A percentile compares a stretch with the other conserved stretches of the same genome.
Evolutionary conservation across 1,140 invertebrate species (phyloP).

Genomic region (Leguminivora glycinivorella): DNA sequence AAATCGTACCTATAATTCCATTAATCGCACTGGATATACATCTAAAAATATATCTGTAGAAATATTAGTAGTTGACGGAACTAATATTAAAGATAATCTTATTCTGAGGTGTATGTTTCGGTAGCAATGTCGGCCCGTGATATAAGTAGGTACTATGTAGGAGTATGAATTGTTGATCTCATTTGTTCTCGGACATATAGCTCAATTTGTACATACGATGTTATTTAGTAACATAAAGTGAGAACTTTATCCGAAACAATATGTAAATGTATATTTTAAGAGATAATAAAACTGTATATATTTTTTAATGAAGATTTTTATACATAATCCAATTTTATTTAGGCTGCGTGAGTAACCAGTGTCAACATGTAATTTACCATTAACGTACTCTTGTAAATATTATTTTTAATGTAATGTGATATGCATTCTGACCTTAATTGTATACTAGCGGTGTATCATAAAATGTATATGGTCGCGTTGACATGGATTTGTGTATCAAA

Average conservation of each 20-base stretch:
- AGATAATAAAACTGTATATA: slow-evolving; percentile 69
- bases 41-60: background rate
- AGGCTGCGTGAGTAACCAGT: slow-evolving; percentile 66
- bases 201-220: slow-evolving; percentile 69
- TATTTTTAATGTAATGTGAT: slow-evolving; percentile 66
- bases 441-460: slow-evolving; percentile 62
- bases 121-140: background rate
- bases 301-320: slow-evolving; percentile 74
- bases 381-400: slow-evolving; percentile 66
- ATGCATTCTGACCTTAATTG: slow-evolving; percentile 69
- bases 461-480: slow-evolving; percentile 75
- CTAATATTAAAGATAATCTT: background rate
- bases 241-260: slow-evolving; percentile 46
- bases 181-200: slow-evolving; percentile 73
- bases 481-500: slow-evolving; percentile 73
- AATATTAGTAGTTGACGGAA: background rate
- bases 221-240: slow-evolving; percentile 65
- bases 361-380: slow-evolving; percentile 54
- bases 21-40: background rate
- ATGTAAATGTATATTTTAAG: slow-evolving; percentile 67
- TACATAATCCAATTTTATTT: slow-evolving; percentile 65
- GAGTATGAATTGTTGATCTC: slow-evolving; percentile 74
- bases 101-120: slow-evolving; percentile 39
- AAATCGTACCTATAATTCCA: too few relatives aligned
- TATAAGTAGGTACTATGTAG: slow-evolving; percentile 24